A percentile compares a stretch with the other conserved stretches of the same genome.
Conservation (phyloP, 2,113 vertebrate genomes). For the Bostrychus sinensis region DNA sequence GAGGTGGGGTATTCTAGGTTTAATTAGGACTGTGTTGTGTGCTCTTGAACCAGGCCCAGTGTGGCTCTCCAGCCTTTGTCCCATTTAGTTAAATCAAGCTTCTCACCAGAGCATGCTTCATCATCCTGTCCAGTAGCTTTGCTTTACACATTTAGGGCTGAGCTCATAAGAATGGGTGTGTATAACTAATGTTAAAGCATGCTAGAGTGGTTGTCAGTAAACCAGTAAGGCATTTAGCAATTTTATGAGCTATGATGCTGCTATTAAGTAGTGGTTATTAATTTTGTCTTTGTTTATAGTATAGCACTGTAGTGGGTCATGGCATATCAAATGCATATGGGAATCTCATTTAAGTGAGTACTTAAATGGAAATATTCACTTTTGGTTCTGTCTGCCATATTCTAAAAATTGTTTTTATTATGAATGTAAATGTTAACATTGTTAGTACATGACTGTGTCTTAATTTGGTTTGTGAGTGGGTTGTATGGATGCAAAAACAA, state of each 20-base stretch:
- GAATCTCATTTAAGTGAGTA: conserved; percentile 88
- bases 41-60: conserved; percentile 40
- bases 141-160: conserved; percentile 51
- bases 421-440: conserved; percentile 44
- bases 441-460: conserved; percentile 49
- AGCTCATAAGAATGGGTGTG: conserved; percentile 48
- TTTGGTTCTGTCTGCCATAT: conserved; percentile 74
- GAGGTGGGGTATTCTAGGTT: conserved; percentile 4
- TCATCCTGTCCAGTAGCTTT: conserved; percentile 27
- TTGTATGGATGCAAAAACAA: conserved; percentile 36
- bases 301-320: conserved; percentile 61
- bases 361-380: conserved; percentile 84
- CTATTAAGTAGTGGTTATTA: conserved; percentile 23
- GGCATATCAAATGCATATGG: conserved; percentile 72
- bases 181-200: conserved; percentile 42
- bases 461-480: conserved; percentile 49
- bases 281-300: conserved; percentile 35
- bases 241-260: neutral
- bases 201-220: conserved; percentile 24
- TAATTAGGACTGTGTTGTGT: conserved; percentile 9
- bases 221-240: no score
- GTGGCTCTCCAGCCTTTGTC: conserved; percentile 55
- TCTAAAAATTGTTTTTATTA: conserved; percentile 43
- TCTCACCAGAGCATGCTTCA: conserved; percentile 30
- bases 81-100: conserved; percentile 30